phyloP scores from a whole-genome alignment of 2,888 invertebrate species.

The Drosophila barbarae region DNA sequence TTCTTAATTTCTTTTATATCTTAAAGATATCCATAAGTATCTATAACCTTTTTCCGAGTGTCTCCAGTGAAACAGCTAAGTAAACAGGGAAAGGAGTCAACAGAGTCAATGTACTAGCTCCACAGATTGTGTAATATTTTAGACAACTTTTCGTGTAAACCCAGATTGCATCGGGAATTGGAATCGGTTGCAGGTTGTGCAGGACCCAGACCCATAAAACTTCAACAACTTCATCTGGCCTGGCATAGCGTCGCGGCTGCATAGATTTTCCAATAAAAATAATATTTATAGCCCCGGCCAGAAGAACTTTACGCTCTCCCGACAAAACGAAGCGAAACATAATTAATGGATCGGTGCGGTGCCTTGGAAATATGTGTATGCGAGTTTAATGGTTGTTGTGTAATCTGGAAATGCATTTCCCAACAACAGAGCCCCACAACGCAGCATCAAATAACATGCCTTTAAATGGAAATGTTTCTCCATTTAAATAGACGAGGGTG shows the following conservation, averaged over 20 bases:
- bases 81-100: conserved; percentile 18
- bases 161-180: conserved; percentile 18
- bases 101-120: conserved; percentile 53
- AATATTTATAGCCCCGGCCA: conserved; percentile 58
- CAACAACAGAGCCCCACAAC: conserved; percentile 16
- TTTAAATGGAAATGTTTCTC: conserved; percentile 53
- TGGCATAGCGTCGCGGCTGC: neutral
- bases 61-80: conserved; percentile 13
- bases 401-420: conserved; percentile 53
- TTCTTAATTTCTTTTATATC: neutral
- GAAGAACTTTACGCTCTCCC: conserved; percentile 40
- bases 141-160: conserved; percentile 20
- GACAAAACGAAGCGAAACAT: conserved; percentile 43
- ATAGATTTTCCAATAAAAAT: conserved; percentile 39
- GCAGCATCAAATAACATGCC: conserved; percentile 40
- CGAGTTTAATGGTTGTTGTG: conserved; percentile 36
- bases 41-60: neutral
- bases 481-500: conserved; percentile 1
- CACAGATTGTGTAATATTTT: conserved; percentile 54
- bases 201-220: conserved; percentile 15
- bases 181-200: conserved; percentile 8
- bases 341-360: conserved; percentile 58
- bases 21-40: neutral
- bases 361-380: conserved; percentile 37
- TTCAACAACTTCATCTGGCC: conserved; percentile 38